phyloP scores from a whole-genome alignment of 2,113 vertebrate genomes.

The Chauna torquata region DNA sequence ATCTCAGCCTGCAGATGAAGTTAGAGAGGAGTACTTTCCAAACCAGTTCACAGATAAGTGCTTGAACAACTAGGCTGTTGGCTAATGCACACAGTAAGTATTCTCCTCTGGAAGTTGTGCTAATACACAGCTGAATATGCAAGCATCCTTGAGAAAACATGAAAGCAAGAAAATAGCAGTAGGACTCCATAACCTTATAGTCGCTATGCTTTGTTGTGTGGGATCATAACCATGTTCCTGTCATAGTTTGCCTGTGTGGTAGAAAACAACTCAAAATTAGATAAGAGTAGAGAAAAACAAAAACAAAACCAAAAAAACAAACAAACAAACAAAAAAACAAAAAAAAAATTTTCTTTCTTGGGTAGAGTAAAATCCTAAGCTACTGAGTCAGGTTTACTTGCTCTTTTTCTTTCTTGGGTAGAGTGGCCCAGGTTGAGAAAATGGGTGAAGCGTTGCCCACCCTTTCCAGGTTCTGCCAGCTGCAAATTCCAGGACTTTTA shows the following conservation, averaged over 20 bases:
- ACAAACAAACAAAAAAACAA: neutral
- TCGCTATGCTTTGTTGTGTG: neutral
- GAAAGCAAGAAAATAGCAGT: neutral
- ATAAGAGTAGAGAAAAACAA: neutral
- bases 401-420: neutral
- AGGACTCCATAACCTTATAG: neutral
- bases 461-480: neutral
- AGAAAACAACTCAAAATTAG: neutral
- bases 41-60: neutral
- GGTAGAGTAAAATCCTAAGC: too few species aligned
- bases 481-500: neutral
- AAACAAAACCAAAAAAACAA: too few species aligned
- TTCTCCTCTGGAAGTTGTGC: neutral
- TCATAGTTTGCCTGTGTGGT: neutral
- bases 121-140: neutral
- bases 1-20: neutral
- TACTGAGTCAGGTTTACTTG: neutral
- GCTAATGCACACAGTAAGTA: accelerated
- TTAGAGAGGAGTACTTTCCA: neutral
- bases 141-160: neutral
- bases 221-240: neutral
- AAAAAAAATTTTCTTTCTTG: neutral
- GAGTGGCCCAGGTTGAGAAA: neutral
- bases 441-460: neutral
- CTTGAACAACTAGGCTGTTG: neutral